Percentiles rank a stretch among this genome's conserved stretches.
phyloP scores from a whole-genome alignment of 2,797 vertebrate genomes.

The Aviceda cuculoides region DNA sequence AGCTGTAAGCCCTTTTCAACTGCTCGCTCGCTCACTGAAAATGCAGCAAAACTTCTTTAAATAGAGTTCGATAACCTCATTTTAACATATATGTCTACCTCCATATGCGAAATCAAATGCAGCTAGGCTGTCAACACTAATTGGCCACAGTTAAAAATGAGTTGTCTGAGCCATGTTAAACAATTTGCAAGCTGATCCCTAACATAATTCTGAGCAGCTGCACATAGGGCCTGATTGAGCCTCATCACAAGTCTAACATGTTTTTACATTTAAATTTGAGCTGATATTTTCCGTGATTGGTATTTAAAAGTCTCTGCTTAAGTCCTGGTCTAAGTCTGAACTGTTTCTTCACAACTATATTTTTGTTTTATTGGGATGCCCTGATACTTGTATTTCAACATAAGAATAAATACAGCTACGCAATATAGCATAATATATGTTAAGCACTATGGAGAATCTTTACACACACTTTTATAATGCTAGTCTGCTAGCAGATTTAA shows the following conservation, averaged over 20 bases:
- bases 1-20: background rate
- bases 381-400: background rate
- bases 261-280: background rate
- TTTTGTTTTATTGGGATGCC: background rate
- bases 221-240: background rate
- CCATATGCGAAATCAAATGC: background rate
- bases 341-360: background rate
- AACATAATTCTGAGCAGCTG: background rate
- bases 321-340: background rate
- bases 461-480: background rate
- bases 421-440: background rate
- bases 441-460: background rate
- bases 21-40: background rate
- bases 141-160: conserved; percentile 16
- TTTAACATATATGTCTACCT: background rate
- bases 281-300: background rate
- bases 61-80: background rate
- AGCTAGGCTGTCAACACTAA: conserved; percentile 12
- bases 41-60: background rate
- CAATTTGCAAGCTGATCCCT: conserved; percentile 9
- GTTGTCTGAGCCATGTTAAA: background rate
- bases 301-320: background rate
- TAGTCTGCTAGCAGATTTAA: background rate
- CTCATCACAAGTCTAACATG: background rate
- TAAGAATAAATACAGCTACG: background rate